Conservation (phyloP, 2,888 invertebrate genomes). For the Coecobrya sp. region DNA sequence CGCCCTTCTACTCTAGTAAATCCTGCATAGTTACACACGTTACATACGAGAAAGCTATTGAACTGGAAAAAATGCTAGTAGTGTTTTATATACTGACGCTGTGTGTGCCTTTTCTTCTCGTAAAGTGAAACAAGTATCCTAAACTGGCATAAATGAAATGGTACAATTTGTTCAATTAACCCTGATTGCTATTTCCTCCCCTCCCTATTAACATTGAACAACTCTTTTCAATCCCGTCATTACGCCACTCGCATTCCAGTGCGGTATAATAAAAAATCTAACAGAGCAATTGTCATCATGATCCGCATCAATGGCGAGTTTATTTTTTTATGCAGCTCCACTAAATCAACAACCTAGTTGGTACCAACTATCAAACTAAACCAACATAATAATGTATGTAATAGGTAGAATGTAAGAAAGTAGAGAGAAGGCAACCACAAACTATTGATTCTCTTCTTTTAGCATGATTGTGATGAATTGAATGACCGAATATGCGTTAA, state of each 20-base stretch:
- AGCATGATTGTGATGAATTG: constrained; percentile 10
- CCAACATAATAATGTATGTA: neutral
- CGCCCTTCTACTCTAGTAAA: constrained; percentile 13
- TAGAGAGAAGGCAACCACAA: constrained; percentile 53
- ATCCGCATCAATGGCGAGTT: constrained; percentile 14
- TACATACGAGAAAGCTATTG: neutral
- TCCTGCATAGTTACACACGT: neutral
- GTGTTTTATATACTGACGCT: neutral
- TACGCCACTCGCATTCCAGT: constrained; percentile 38
- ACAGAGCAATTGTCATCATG: neutral
- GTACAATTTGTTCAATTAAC: constrained; percentile 82
- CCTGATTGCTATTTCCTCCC: constrained; percentile 83
- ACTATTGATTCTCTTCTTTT: constrained; percentile 32
- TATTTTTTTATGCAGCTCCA: constrained; percentile 29
- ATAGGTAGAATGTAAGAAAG: no score
- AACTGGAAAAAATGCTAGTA: constrained; percentile 21
- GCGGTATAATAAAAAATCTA: constrained; percentile 21
- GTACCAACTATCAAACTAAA: neutral
- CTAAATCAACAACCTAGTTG: neutral
- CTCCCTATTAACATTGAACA: constrained; percentile 67
- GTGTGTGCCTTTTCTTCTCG: neutral
- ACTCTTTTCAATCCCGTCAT: constrained; percentile 58
- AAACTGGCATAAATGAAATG: constrained; percentile 70
- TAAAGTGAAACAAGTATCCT: constrained; percentile 38
- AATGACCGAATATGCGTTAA: constrained; percentile 39